A percentile compares a stretch with the other conserved stretches of the same genome.
Evolutionary conservation across 2,888 invertebrate genomes (phyloP).

Genomic region (Hemaris fuciformis): DNA sequence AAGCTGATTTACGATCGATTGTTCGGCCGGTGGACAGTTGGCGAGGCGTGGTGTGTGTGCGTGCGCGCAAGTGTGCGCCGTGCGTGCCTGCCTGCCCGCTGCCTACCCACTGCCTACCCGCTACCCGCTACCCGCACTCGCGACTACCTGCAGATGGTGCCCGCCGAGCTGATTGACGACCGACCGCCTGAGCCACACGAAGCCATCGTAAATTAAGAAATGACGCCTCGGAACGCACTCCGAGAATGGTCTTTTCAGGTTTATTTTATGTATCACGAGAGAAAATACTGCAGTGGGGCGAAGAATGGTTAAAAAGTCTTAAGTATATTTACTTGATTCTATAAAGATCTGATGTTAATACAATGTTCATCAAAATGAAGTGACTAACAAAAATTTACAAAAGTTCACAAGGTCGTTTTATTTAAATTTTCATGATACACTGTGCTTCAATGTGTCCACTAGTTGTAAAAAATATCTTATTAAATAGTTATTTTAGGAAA

Average conservation of each 20-base stretch:
- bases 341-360: too few relatives aligned
- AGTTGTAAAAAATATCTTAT: too few relatives aligned
- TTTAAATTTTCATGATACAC: too few relatives aligned
- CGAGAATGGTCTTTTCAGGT: slow-evolving; percentile 4
- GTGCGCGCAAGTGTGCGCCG: slow-evolving; percentile 58
- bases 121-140: slow-evolving; percentile 31
- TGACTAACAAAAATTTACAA: too few relatives aligned
- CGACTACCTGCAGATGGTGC: slow-evolving; percentile 72
- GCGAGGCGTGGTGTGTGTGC: slow-evolving; percentile 63
- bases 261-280: slow-evolving; percentile 1
- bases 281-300: background rate
- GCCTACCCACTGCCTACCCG: slow-evolving; percentile 5
- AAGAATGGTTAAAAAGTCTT: background rate
- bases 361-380: too few relatives aligned
- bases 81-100: slow-evolving; percentile 41
- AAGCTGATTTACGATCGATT: slow-evolving; percentile 82
- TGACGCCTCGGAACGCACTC: slow-evolving; percentile 50
- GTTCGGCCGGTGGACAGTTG: slow-evolving; percentile 77
- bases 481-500: too few relatives aligned
- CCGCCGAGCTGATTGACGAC: slow-evolving; percentile 49
- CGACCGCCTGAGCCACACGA: slow-evolving; percentile 52
- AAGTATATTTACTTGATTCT: background rate
- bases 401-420: too few relatives aligned
- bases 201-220: slow-evolving; percentile 76
- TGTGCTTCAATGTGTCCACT: too few relatives aligned